phyloP scores from a whole-genome alignment of 1,140 invertebrate species.

The Geopemphigus sp. region DNA sequence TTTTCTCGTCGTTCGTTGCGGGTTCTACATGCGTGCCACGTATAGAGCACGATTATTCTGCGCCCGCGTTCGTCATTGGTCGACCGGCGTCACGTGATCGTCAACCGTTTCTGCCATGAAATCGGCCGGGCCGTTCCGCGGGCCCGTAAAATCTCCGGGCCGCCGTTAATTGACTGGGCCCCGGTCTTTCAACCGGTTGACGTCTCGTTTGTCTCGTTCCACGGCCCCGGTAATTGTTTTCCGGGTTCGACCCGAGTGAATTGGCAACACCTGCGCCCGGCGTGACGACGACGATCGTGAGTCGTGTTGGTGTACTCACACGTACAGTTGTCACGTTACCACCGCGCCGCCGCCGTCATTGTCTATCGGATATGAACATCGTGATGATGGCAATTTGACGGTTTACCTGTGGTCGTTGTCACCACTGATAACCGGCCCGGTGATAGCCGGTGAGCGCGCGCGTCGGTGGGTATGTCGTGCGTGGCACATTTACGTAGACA shows the following conservation, averaged over 20 bases:
- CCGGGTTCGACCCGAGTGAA: background rate
- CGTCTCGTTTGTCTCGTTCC: too few species aligned
- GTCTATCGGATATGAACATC: too few species aligned
- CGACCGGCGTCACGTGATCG: constrained; percentile 25
- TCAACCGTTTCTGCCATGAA: constrained; percentile 36
- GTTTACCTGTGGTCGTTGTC: too few species aligned
- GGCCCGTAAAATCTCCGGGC: background rate
- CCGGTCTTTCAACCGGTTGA: background rate
- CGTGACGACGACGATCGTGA: too few species aligned
- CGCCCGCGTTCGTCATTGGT: background rate
- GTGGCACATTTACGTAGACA: too few species aligned
- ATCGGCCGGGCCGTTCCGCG: background rate
- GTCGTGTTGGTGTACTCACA: too few species aligned
- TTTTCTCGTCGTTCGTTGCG: constrained; percentile 3
- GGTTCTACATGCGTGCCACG: constrained; percentile 47
- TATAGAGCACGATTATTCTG: constrained; percentile 44
- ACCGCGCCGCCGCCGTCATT: too few species aligned
- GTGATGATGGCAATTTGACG: too few species aligned
- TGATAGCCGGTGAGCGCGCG: too few species aligned
- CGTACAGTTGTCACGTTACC: background rate
- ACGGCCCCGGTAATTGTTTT: background rate
- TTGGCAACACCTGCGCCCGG: constrained; percentile 8
- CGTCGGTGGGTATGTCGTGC: too few species aligned
- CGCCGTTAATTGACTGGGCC: background rate
- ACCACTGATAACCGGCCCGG: too few species aligned